Base-by-base conservation (phyloP, 2,888 invertebrate species). In the Drosophila maculinotata region DNA sequence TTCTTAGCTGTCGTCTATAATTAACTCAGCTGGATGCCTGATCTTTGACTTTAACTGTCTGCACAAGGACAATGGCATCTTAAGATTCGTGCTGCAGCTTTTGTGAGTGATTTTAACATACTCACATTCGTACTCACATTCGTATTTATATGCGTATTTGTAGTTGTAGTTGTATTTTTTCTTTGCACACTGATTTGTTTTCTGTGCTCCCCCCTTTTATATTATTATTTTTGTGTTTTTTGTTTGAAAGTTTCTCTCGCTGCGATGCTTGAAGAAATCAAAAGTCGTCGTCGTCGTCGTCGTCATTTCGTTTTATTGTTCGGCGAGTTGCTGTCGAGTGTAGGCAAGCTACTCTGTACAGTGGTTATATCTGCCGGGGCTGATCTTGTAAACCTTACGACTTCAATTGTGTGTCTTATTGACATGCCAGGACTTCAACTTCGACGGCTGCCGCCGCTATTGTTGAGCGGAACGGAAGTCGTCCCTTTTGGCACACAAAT, bases 21-120 rank as follows among this genome's bases (percentile, higher is more conserved):
- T 84, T 84, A 84, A 84, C 83, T 86, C 83, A 80, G 83, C 83
- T 83, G 83, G 83, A 86, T 86, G 78, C 71, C 88, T 87, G 83
- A 84, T 84, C 83, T 84, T 84, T 84, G 83, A 84, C 83, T 83
- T 67, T 69, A 63, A 85, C 81, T 82, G 81, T 82, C 81, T 84
- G 85, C 74, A 74, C 81, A 79, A 70, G 83, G 75, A 85, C 79
- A 82, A 82, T 57, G 68, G 66, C 12, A 66, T 57, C 60, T 51
- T 31, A 12, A 53, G 60, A 56, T 42, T 35, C 9, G 36, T 20
- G 49, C 65, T 48, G 74, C 58, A 75, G 79, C 78, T 72, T 76
- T 82, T 79, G 74, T 79, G 54, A 49, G 49, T 45, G 71, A 67
- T 56, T 74, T 62, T 44, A 38, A 49, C 41, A 47, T 53, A 63